phyloP scores from a whole-genome alignment of 2,797 vertebrate species.

The Pipistrellus nathusii region DNA sequence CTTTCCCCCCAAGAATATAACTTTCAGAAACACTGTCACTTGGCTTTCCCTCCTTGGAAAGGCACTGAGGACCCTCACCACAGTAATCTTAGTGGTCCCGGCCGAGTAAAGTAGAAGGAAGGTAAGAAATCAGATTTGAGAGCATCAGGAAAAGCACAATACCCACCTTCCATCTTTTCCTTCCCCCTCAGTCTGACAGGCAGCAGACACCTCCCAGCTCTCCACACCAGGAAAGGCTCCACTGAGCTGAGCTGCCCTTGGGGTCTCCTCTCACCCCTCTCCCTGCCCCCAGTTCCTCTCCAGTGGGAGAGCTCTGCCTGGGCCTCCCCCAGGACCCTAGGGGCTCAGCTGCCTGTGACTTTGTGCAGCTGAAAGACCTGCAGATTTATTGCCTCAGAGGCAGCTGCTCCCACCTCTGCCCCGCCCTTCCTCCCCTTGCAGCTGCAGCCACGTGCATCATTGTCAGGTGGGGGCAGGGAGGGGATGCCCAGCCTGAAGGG shows the following conservation, averaged over 20 bases:
- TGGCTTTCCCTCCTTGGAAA: background rate
- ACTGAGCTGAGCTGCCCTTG: background rate
- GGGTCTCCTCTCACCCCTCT: background rate
- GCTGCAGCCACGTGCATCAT: background rate
- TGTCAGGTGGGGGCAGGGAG: background rate
- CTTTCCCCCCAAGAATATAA: background rate
- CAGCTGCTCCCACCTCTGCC: background rate
- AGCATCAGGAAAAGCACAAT: background rate
- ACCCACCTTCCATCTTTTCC: too few species aligned
- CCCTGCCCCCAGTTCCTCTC: background rate
- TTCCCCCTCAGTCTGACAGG: background rate
- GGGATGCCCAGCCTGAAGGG: background rate
- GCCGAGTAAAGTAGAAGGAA: background rate
- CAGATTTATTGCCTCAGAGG: slow-evolving; percentile 71
- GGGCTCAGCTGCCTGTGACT: background rate
- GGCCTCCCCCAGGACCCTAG: background rate
- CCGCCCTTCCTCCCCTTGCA: background rate
- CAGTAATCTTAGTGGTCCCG: background rate
- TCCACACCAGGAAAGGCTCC: background rate
- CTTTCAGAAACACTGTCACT: background rate
- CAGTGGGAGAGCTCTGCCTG: background rate
- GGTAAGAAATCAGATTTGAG: background rate
- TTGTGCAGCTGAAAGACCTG: slow-evolving; percentile 63
- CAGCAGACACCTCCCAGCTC: background rate
- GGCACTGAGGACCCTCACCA: background rate